A percentile compares a stretch with the other conserved stretches of the same genome.
Evolutionary conservation across 2,888 invertebrate genomes (phyloP).

Genomic region (Pantelozetes paolii): DNA sequence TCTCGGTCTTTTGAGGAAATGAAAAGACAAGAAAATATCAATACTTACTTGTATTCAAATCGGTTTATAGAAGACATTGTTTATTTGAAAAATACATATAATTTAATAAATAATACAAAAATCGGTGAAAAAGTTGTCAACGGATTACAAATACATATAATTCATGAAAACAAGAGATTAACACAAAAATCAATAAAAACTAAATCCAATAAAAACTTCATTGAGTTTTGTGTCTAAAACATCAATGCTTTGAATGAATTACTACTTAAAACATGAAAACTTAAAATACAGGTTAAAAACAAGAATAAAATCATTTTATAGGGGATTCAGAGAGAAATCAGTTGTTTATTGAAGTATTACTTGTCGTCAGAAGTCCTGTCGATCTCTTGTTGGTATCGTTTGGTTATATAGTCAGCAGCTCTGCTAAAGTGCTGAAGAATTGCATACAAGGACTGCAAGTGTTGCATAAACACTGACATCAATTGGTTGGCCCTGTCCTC

Average conservation of each 20-base stretch:
- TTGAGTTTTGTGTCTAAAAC: too few species aligned
- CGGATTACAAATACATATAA: too few species aligned
- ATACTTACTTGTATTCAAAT: not conserved
- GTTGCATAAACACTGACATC: constrained; percentile 36
- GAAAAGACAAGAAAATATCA: too few species aligned
- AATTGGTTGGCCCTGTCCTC: constrained; percentile 38
- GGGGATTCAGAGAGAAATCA: not conserved
- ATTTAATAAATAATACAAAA: not conserved
- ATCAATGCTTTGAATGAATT: too few species aligned
- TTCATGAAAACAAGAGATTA: too few species aligned
- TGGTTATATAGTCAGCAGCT: constrained; percentile 38
- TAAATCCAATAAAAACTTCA: too few species aligned
- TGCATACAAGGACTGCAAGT: constrained; percentile 36
- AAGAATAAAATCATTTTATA: not conserved
- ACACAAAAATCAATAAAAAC: too few species aligned
- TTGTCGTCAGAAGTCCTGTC: not conserved
- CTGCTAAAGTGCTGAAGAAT: constrained; percentile 37
- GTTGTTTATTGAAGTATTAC: not conserved
- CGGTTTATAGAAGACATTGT: not conserved
- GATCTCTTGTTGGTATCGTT: constrained; percentile 37
- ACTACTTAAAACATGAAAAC: too few species aligned
- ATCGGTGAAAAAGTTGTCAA: not conserved
- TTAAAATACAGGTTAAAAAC: too few species aligned
- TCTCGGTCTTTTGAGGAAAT: too few species aligned
- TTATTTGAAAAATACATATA: not conserved